Evolutionary conservation across 2,888 invertebrate species (phyloP), one percentile per base, ranked within the genome.

Genomic region (Operophtera brumata): DNA sequence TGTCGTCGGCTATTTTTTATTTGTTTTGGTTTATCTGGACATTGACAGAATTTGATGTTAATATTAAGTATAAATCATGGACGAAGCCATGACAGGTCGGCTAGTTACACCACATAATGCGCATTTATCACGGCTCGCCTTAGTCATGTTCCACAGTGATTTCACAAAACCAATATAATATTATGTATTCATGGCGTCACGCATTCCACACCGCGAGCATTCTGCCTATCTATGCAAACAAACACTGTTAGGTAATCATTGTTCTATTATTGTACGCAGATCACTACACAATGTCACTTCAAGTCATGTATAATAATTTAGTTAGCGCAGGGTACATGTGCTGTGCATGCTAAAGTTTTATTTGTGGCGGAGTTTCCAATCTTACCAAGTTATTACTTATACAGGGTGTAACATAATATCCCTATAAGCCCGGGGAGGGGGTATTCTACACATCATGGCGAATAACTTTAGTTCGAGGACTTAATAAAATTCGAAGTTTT

Each of bases 211-310:
- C 69, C 61, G 62, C 68, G 65, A 70, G 64, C 70, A 70, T 76
- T 73, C 68, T 66, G 67, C 64, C 67, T 72, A 66, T 66, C 68
- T 70, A 72, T 70, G 70, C 71, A 73, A 73, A 75, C 73, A 75
- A 69, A 72, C 66, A 67, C 52, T 69, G 72, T 77, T 78, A 69
- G 66, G 69, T 75, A 78, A 79, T 75, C 75, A 69, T 71, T 71
- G 69, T 71, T 69, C 69, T 71, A 67, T 73, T 73, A 72, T 69
- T 70, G 70, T 70, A 73, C 53, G 62, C 61, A 57, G 57, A 67
- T 69, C 67, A 73, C 69, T 70, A 71, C 69, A 59, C 54, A 53
- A 48, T 61, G 55, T 54, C 54, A 59, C 60, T 44, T 54, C 42
- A 48, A 56, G 47, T 54, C 40, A 47, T 54, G 47, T 54, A 45